Percentiles rank a stretch among this genome's conserved stretches.
Conservation (phyloP, 1,140 invertebrate genomes). For the Samia ricini region DNA sequence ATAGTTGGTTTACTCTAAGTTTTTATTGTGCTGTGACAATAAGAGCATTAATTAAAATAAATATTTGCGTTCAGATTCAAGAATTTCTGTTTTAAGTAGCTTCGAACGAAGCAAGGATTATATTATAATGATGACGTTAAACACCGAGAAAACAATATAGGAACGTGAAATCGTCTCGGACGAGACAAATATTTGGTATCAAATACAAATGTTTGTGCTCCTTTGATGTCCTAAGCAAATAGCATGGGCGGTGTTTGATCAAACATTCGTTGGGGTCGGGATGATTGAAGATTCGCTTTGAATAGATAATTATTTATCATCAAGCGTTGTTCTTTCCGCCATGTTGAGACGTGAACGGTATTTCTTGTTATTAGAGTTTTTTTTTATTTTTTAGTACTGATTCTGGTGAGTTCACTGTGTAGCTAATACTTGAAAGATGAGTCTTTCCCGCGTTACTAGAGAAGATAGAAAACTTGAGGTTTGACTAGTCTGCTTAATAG, state of each 20-base stretch:
- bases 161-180: neutral
- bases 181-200: constrained; percentile 33
- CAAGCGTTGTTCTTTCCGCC: neutral
- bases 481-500: no score
- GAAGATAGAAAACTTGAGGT: no score
- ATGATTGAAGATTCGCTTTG: constrained; percentile 20
- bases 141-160: constrained; percentile 8
- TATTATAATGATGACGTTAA: neutral
- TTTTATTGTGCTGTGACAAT: no score
- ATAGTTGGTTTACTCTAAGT: no score
- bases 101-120: neutral
- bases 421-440: no score
- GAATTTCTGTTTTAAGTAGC: neutral
- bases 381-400: no score
- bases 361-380: no score
- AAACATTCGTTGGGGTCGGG: constrained; percentile 20
- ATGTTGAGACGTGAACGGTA: neutral
- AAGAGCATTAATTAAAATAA: no score
- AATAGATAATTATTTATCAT: constrained; percentile 8
- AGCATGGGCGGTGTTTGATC: constrained; percentile 17
- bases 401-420: no score
- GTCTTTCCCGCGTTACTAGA: no score
- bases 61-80: neutral
- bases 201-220: constrained; percentile 32
- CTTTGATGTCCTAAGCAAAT: constrained; percentile 40